These are phyloP conservation scores for Tipula vernalis DNA, from an alignment of 2,888 invertebrate genomes.

Conservation along the genomic window DNA sequence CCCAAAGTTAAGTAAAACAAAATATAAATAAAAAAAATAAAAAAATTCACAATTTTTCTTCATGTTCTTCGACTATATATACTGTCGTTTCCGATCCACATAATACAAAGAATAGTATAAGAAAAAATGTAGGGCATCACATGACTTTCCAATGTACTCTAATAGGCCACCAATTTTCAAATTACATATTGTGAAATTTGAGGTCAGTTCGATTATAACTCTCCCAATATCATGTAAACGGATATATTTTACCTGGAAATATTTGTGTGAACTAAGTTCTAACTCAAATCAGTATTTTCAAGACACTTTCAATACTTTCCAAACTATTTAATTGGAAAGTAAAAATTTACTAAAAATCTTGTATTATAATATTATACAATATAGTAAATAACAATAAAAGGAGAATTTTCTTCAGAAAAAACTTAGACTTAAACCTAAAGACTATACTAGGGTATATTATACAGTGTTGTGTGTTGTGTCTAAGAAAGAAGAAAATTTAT, in stretches of 20 bases:
- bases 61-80: not conserved
- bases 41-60: not conserved
- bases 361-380: not conserved
- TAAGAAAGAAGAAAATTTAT: not conserved
- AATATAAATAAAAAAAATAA: not conserved
- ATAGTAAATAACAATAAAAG: not conserved
- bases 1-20: not conserved
- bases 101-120: not conserved
- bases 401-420: not conserved
- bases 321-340: no score
- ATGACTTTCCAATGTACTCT: no score
- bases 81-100: not conserved
- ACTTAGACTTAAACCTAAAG: not conserved
- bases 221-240: no score
- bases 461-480: not conserved
- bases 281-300: no score
- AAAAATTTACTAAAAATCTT: not conserved
- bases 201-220: no score
- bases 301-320: no score
- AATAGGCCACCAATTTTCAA: no score
- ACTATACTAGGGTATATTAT: not conserved
- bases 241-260: no score
- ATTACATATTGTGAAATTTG: no score
- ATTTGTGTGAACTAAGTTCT: no score
- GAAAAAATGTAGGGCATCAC: no score